Base-by-base conservation (phyloP, 2,113 vertebrate genomes). In the Anas platyrhynchos region DNA sequence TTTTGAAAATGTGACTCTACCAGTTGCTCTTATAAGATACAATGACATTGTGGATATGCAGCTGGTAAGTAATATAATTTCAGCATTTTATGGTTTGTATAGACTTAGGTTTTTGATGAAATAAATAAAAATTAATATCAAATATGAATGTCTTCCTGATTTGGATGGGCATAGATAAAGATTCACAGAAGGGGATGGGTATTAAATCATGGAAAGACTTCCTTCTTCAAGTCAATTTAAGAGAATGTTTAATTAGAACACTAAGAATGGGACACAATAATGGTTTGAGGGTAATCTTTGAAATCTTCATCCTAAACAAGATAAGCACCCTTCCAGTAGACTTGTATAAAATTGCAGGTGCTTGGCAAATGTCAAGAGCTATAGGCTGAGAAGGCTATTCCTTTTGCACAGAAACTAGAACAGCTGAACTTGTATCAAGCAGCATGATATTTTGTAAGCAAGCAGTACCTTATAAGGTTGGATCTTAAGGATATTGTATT, bases 1-100 rank as follows among this genome's bases (percentile, higher is more conserved):
- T 83, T 98, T 98, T 91, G 75, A 92, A 72, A 98, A 98, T 88
- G 84, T 99, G 66, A 98, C 97, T 36, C 98, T 99, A 96, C 98
- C 98, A 59, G 48, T 99, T 97, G 98, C 98, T 38, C 98, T 99
- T 93, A 97, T 99, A 97, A 98, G 96, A 93, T 96, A 98, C 38
- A 97, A 38, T 91, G 99, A 99, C 91, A 91, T 99, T 62, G 65
- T 98, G 92, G 98, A 99, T 86, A 98, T 98, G 91, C 96, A 98
- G 43, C 86, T 98, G 98, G 99, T 99, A 97, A 97, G 93, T 97
- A 88, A 63, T 23, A 20, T 23, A 73, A 52, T 71, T 41, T 63
- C 69, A 75, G 52, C 55, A 26, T 31, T 36, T 91, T 92, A 74
- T 34, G 21, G 68, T 80, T 88, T 87, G 8, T 90, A 34, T 48